Evolutionary conservation across 2,888 invertebrate genomes (phyloP).

Genomic region (Mimumesa dahlbomi): DNA sequence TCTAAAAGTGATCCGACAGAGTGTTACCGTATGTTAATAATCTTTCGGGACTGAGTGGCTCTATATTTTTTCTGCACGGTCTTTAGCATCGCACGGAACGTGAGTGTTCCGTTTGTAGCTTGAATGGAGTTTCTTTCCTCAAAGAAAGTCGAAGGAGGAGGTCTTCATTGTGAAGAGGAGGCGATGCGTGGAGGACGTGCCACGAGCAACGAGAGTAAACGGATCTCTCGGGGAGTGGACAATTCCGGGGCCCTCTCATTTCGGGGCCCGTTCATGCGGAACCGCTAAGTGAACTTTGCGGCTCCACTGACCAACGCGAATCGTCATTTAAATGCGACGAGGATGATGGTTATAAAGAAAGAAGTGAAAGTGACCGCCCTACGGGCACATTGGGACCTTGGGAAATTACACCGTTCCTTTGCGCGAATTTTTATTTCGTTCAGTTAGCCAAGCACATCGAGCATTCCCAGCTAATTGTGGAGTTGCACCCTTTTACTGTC

Average conservation of each 20-base stretch:
- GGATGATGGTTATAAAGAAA: slow-evolving; percentile 28
- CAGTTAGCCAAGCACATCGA: too few species aligned
- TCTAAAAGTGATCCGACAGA: too few species aligned
- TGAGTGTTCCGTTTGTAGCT: background rate
- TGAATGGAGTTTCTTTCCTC: slow-evolving; percentile 22
- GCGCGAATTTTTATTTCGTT: slow-evolving; percentile 1
- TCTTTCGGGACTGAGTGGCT: background rate
- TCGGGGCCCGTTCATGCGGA: slow-evolving; percentile 52
- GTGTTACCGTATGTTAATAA: background rate
- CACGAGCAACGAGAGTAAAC: slow-evolving; percentile 63
- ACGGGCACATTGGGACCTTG: background rate
- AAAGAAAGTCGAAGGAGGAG: slow-evolving; percentile 20
- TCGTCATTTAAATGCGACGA: slow-evolving; percentile 52
- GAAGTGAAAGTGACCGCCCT: slow-evolving; percentile 38
- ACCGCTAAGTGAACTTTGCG: slow-evolving; percentile 62
- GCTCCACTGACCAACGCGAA: slow-evolving; percentile 46
- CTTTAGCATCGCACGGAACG: background rate
- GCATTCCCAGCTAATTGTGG: too few species aligned
- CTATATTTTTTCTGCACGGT: background rate
- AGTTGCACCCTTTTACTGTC: too few species aligned
- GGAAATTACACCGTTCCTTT: background rate
- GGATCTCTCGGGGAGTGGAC: slow-evolving; percentile 47
- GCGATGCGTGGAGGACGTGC: slow-evolving; percentile 53
- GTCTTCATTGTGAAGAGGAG: slow-evolving; percentile 47
- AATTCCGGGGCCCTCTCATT: slow-evolving; percentile 54